phyloP scores from a whole-genome alignment of 1,140 invertebrate genomes.

The Pachyrhynchus sulphureomaculatus region DNA sequence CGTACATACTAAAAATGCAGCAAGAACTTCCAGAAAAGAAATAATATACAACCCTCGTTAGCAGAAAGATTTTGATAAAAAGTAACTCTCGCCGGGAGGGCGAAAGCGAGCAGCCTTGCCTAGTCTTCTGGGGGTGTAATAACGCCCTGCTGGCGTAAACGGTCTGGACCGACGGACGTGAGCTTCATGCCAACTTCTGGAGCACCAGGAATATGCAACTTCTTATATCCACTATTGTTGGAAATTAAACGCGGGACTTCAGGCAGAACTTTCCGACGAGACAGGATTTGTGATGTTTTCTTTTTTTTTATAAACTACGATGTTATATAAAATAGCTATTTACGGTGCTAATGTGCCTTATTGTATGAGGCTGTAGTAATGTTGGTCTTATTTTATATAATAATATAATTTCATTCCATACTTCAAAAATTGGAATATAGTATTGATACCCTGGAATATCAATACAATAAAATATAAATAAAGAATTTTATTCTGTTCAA shows the following conservation, averaged over 20 bases:
- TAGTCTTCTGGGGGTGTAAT: slow-evolving; percentile 7
- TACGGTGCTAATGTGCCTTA: no score
- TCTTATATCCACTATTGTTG: not conserved
- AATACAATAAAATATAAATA: no score
- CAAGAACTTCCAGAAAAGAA: no score
- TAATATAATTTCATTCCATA: no score
- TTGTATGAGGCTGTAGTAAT: no score
- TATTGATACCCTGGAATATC: no score
- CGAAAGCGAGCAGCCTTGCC: slow-evolving; percentile 2
- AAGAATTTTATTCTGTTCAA: no score
- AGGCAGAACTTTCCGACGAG: not conserved
- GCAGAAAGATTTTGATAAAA: not conserved
- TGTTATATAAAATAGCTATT: no score
- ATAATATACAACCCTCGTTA: not conserved
- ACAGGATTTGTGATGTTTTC: not conserved
- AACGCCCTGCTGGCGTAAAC: slow-evolving; percentile 6
- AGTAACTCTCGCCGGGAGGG: not conserved
- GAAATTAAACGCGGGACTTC: not conserved
- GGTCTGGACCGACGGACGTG: slow-evolving; percentile 7
- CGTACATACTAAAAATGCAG: no score
- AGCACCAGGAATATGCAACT: not conserved
- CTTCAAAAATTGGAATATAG: no score
- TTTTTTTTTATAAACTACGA: no score
- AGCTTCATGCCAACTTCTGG: slow-evolving; percentile 3
- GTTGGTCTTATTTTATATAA: no score